Evolutionary conservation across 2,888 invertebrate species (phyloP), one percentile per base, ranked within the genome.

Genomic region (Acleris sparsana): DNA sequence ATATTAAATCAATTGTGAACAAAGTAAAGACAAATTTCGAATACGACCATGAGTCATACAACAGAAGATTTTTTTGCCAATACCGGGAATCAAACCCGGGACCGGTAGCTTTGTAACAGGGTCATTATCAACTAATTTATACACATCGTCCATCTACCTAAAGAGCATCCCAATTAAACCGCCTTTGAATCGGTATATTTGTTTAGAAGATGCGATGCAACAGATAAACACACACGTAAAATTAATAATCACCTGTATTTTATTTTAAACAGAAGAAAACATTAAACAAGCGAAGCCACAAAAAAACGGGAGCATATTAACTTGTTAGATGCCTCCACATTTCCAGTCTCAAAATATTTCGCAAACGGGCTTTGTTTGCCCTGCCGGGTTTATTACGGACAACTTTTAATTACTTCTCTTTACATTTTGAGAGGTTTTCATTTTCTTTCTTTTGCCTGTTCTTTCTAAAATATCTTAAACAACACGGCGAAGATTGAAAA

Each of bases 321-420:
- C 18, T 57, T 39, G 52, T 57, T 39, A 60, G 17, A 18, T 39
- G 25, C 5, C 48, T 33, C 51, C 56, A 66, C 61, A 62, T 66
- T 62, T 56, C 60, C 53, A 39, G 57, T 11, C 46, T 61, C 39
- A 52, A 77, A 74, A 75, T 80, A 77, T 78, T 79, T 80, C 77
- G 79, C 79, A 74, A 76, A 73, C 71, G 71, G 70, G 70, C 73
- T 73, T 73, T 77, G 77, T 77, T 80, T 75, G 64, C 63, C 61
- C 55, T 51, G 43, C 69, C 59, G 60, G 64, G 70, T 75, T 77
- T 76, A 73, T 76, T 75, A 73, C 72, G 77, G 75, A 73, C 66
- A 69, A 86, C 77, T 86, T 86, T 86, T 84, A 86, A 86, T 86
- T 82, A 81, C 81, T 80, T 81, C 80, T 74, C 79, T 80, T 83